Conservation (phyloP, 2,797 vertebrate genomes). For the Zalophus californianus region DNA sequence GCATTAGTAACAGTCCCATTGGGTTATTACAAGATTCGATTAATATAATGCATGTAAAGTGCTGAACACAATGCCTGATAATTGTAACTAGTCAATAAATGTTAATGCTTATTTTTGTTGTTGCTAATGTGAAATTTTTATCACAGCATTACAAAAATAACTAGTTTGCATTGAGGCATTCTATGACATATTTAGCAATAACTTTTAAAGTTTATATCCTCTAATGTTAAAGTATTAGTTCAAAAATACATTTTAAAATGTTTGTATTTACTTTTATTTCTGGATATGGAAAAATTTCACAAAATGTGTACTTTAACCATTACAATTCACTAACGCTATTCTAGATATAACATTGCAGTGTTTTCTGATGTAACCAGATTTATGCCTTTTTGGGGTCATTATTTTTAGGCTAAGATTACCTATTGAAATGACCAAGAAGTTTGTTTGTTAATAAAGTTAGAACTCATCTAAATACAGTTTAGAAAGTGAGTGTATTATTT, state of each 20-base stretch:
- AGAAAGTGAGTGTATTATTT: neutral
- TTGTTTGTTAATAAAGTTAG: neutral
- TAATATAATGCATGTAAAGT: neutral
- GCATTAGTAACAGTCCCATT: neutral
- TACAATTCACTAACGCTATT: neutral
- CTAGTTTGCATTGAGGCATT: neutral
- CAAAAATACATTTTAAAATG: neutral
- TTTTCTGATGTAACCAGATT: neutral
- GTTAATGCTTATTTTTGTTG: neutral
- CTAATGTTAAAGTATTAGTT: neutral
- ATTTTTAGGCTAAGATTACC: neutral
- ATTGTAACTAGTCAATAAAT: neutral
- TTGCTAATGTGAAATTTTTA: conserved; percentile 18
- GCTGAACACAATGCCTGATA: neutral
- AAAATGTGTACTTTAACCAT: neutral
- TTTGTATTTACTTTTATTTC: conserved; percentile 7
- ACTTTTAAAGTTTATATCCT: neutral
- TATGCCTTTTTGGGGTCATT: neutral
- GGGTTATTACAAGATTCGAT: neutral
- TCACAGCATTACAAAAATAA: neutral
- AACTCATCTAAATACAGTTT: neutral
- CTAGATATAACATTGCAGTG: neutral
- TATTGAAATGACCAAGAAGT: neutral
- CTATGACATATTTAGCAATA: neutral
- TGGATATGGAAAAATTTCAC: neutral